Evolutionary conservation across 2,888 invertebrate genomes (phyloP).

Genomic region (Conops quadrifasciatus): DNA sequence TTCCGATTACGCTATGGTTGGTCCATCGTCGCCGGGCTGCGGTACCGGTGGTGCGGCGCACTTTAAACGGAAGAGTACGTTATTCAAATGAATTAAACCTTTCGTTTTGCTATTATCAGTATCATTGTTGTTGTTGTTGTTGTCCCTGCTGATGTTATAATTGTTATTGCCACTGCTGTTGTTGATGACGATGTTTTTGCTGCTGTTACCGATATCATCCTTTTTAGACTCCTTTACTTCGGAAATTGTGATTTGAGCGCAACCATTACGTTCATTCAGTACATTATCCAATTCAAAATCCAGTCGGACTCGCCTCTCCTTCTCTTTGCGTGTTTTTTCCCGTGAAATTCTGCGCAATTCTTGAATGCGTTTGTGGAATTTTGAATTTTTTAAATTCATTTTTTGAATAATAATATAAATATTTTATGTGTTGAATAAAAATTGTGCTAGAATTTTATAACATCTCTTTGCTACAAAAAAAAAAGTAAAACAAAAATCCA

Average conservation of each 20-base stretch:
- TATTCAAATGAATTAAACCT: slow-evolving; percentile 53
- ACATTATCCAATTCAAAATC: slow-evolving; percentile 41
- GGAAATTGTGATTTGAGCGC: background rate
- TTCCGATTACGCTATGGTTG: slow-evolving; percentile 46
- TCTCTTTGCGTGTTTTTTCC: slow-evolving; percentile 52
- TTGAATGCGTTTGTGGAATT: slow-evolving; percentile 60
- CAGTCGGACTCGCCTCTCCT: slow-evolving; percentile 42
- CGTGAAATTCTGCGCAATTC: slow-evolving; percentile 54
- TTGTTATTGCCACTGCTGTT: background rate
- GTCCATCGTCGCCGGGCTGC: slow-evolving; percentile 31
- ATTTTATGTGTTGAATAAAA: slow-evolving; percentile 15
- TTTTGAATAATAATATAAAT: slow-evolving; percentile 22
- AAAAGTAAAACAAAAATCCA: slow-evolving; percentile 25
- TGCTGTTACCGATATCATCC: background rate
- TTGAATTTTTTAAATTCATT: slow-evolving; percentile 61
- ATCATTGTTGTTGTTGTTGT: background rate
- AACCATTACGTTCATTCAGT: slow-evolving; percentile 41
- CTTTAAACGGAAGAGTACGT: slow-evolving; percentile 53
- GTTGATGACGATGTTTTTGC: background rate
- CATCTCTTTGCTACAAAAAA: slow-evolving; percentile 34
- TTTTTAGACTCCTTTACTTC: background rate
- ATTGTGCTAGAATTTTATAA: slow-evolving; percentile 35
- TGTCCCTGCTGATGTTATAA: slow-evolving; percentile 3
- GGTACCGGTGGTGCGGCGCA: slow-evolving; percentile 41
- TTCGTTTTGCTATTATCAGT: slow-evolving; percentile 28